These are phyloP conservation scores for Mustela lutreola DNA, from an alignment of 2,113 vertebrate species.

Conservation along the genomic window DNA sequence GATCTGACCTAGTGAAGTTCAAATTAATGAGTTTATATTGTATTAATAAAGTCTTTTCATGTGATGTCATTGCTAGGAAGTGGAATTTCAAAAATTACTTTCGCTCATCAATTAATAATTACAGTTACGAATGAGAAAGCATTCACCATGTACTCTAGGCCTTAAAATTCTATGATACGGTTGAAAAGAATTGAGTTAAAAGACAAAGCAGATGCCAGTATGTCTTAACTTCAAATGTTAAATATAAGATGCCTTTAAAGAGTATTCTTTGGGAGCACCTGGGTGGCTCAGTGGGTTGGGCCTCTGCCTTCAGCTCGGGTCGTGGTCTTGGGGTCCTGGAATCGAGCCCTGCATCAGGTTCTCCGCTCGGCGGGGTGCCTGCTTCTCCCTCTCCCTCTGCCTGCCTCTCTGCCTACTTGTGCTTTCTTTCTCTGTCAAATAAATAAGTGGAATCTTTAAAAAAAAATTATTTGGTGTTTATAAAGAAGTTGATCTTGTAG, in stretches of 20 bases:
- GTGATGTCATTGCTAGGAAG: constrained; percentile 42
- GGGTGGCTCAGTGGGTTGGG: no score
- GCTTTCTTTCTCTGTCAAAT: no score
- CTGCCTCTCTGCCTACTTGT: no score
- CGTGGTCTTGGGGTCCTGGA: no score
- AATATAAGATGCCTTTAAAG: neutral
- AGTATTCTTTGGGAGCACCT: neutral
- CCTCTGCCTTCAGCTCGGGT: no score
- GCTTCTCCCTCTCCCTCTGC: no score
- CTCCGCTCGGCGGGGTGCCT: no score
- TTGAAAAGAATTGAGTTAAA: constrained; percentile 12
- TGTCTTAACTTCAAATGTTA: neutral
- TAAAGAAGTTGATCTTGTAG: constrained; percentile 7
- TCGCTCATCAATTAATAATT: constrained; percentile 8
- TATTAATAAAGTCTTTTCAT: constrained; percentile 13
- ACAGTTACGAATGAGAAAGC: constrained; percentile 34
- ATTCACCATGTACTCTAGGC: neutral
- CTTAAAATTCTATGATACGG: neutral
- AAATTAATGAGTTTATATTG: neutral
- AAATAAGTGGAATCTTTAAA: no score
- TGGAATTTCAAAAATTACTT: constrained; percentile 39
- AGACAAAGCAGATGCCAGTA: constrained; percentile 22
- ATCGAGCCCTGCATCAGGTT: no score
- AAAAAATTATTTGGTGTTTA: neutral
- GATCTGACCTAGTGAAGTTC: constrained; percentile 5